A percentile compares a stretch with the other conserved stretches of the same genome.
Conservation (phyloP, 2,888 invertebrate species). For the Cynaeus angustus region DNA sequence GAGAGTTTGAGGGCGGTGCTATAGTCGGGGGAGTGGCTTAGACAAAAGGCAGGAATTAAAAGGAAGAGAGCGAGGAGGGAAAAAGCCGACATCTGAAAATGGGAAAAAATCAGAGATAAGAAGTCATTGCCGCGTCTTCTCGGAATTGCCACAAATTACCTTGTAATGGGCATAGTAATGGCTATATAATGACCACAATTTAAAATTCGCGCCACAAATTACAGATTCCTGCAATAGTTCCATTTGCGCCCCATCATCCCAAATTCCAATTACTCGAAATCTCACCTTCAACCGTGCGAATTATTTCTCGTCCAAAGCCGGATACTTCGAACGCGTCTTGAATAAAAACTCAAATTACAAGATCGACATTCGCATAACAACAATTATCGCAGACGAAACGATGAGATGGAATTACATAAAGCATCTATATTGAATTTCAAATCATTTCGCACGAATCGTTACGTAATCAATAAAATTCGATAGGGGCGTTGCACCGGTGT, state of each 20-base stretch:
- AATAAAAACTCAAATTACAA: slow-evolving; percentile 28
- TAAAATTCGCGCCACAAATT: no score
- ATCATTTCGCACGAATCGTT: slow-evolving; percentile 19
- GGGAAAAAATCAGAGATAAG: background rate
- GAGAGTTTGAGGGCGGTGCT: slow-evolving; percentile 72
- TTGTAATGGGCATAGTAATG: no score
- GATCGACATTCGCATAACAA: slow-evolving; percentile 32
- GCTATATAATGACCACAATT: no score
- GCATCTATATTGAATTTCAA: slow-evolving; percentile 29
- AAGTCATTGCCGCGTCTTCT: no score
- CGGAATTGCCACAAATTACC: no score
- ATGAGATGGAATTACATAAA: slow-evolving; percentile 32
- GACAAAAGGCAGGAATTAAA: background rate
- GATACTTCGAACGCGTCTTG: slow-evolving; percentile 18
- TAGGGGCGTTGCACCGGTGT: slow-evolving; percentile 6
- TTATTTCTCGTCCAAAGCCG: slow-evolving; percentile 16
- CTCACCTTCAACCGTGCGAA: background rate
- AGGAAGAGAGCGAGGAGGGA: background rate
- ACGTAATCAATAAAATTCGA: slow-evolving; percentile 23
- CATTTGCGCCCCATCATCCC: background rate
- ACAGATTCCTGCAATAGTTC: no score
- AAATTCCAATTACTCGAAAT: slow-evolving; percentile 5
- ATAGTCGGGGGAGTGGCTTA: slow-evolving; percentile 66
- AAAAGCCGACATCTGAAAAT: slow-evolving; percentile 14
- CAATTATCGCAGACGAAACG: slow-evolving; percentile 23